A percentile compares a stretch with the other conserved stretches of the same genome.
Conservation (phyloP, 1,140 invertebrate species). For the Oedothorax gibbosus region DNA sequence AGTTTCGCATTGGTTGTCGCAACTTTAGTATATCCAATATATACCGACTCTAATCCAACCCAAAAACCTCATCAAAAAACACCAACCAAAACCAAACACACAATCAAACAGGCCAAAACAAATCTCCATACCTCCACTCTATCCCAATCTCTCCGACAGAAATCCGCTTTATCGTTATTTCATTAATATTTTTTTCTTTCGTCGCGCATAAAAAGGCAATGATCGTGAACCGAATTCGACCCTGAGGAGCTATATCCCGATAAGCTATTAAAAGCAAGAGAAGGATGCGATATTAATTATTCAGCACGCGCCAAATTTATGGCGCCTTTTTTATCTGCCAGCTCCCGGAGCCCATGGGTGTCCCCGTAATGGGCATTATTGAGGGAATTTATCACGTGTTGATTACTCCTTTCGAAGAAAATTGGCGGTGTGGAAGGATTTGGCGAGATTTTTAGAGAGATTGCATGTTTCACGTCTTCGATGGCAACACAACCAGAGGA, state of each 20-base stretch:
- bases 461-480: too few species aligned
- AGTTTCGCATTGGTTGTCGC: too few species aligned
- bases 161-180: too few species aligned
- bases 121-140: too few species aligned
- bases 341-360: background rate
- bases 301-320: slow-evolving; percentile 45
- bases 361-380: slow-evolving; percentile 30
- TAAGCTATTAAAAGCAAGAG: slow-evolving; percentile 33
- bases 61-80: too few species aligned
- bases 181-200: background rate
- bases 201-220: background rate
- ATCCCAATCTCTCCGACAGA: too few species aligned
- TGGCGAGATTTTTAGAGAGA: too few species aligned
- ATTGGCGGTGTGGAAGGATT: background rate
- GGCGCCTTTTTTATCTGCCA: slow-evolving; percentile 40
- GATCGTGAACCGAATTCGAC: slow-evolving; percentile 25
- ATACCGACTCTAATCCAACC: too few species aligned
- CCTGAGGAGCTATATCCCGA: slow-evolving; percentile 38
- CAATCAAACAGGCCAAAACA: too few species aligned
- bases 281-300: slow-evolving; percentile 41
- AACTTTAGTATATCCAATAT: too few species aligned
- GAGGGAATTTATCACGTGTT: slow-evolving; percentile 20
- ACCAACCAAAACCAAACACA: too few species aligned
- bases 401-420: slow-evolving; percentile 9
- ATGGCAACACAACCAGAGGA: too few species aligned